Evolutionary conservation across 2,113 vertebrate genomes (phyloP).

Genomic region (Dromas ardeola): DNA sequence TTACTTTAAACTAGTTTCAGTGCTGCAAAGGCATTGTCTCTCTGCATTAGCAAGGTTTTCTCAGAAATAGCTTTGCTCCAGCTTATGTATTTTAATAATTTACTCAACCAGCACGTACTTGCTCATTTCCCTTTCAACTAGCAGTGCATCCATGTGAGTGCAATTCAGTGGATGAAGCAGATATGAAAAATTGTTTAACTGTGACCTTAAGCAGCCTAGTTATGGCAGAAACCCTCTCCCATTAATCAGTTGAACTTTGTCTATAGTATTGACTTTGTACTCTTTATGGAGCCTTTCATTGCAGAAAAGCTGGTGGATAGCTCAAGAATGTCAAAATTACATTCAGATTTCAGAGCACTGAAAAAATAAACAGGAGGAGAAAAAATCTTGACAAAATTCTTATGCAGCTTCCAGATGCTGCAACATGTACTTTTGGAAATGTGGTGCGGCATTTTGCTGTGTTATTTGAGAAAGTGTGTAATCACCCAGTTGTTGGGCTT

Average conservation of each 20-base stretch:
- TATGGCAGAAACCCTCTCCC: not conserved
- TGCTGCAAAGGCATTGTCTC: not conserved
- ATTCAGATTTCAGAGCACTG: not conserved
- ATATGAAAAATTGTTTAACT: slow-evolving; percentile 16
- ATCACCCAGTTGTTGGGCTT: slow-evolving; percentile 40
- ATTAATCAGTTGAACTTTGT: slow-evolving; percentile 10
- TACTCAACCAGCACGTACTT: not conserved
- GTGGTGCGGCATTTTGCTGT: not conserved
- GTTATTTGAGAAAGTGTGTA: slow-evolving; percentile 39
- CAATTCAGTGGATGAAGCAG: not conserved
- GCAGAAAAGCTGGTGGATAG: not conserved
- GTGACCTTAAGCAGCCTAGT: slow-evolving; percentile 14
- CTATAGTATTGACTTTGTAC: not conserved
- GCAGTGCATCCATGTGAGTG: not conserved
- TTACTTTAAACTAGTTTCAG: not conserved
- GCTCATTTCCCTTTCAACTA: slow-evolving; percentile 29
- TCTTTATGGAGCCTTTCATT: not conserved
- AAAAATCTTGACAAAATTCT: slow-evolving; percentile 14
- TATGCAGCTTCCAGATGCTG: not conserved
- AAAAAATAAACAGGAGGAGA: not conserved
- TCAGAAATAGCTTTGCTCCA: not conserved
- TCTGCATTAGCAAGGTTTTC: not conserved
- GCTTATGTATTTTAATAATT: not conserved
- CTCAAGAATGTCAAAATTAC: not conserved
- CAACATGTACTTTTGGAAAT: not conserved